A percentile compares a stretch with the other conserved stretches of the same genome.
phyloP scores from a whole-genome alignment of 2,113 vertebrate genomes.

The Engraulis encrasicolus region DNA sequence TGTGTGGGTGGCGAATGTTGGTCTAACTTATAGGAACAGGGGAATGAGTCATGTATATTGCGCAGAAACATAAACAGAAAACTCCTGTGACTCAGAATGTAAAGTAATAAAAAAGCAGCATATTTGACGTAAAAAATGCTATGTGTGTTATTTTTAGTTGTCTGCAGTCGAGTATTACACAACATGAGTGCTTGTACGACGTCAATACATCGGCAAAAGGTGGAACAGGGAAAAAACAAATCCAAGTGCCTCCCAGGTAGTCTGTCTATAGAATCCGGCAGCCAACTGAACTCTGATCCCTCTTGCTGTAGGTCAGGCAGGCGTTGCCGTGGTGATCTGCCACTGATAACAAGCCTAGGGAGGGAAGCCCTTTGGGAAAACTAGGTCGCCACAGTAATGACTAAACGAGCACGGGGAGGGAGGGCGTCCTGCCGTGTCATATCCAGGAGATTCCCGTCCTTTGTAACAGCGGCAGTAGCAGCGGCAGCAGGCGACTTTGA shows the following conservation, averaged over 20 bases:
- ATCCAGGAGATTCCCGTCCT: neutral
- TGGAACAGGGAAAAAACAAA: too few species aligned
- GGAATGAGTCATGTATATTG: neutral
- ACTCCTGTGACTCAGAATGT: slow-evolving; percentile 5
- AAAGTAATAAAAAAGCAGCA: too few species aligned
- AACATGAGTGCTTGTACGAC: too few species aligned
- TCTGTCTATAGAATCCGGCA: neutral
- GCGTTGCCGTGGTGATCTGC: neutral
- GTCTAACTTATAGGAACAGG: neutral
- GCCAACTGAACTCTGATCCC: neutral
- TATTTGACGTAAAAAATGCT: slow-evolving; percentile 8
- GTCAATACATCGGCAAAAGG: neutral
- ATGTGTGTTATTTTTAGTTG: neutral
- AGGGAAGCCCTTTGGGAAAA: neutral
- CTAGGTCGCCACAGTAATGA: neutral
- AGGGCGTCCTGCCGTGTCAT: neutral
- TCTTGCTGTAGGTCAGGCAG: neutral
- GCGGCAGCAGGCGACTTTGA: too few species aligned
- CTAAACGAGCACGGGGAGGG: neutral
- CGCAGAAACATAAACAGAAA: neutral
- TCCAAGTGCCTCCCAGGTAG: neutral
- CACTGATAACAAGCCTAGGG: neutral
- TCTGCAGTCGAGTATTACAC: too few species aligned
- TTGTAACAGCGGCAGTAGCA: neutral
- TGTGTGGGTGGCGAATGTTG: neutral